Evolutionary conservation across 2,797 vertebrate species (phyloP).

Genomic region (Okamejei kenojei): DNA sequence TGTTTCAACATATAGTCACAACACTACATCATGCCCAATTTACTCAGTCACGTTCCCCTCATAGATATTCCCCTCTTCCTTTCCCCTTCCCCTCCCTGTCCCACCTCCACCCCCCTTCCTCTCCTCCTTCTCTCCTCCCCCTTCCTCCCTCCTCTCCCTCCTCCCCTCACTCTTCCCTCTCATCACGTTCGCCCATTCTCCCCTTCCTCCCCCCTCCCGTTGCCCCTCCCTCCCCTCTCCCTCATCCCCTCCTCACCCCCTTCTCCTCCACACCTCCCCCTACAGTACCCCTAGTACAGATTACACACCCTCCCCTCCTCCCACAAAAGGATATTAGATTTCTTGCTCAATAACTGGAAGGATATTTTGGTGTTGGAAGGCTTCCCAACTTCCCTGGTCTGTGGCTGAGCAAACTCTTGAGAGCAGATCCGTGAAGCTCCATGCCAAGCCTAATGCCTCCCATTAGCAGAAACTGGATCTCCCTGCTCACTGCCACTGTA

Average conservation of each 20-base stretch:
- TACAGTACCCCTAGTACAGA: background rate
- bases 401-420: background rate
- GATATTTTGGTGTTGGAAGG: background rate
- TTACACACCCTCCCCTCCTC: no score
- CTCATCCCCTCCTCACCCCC: no score
- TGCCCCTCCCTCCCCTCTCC: no score
- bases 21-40: background rate
- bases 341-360: background rate
- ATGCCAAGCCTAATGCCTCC: slow-evolving; percentile 21
- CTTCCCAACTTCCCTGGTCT: background rate
- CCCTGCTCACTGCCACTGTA: slow-evolving; percentile 22
- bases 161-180: no score
- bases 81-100: background rate
- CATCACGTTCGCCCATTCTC: no score
- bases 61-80: background rate
- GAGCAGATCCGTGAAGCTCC: background rate
- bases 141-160: no score
- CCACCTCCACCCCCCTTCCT: no score
- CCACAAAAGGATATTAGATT: background rate
- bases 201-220: no score
- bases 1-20: background rate
- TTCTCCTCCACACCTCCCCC: no score
- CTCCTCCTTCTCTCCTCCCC: no score
- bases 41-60: background rate
- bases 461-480: slow-evolving; percentile 33